Conservation (phyloP, 2,113 vertebrate genomes). For the Corvus hawaiiensis region DNA sequence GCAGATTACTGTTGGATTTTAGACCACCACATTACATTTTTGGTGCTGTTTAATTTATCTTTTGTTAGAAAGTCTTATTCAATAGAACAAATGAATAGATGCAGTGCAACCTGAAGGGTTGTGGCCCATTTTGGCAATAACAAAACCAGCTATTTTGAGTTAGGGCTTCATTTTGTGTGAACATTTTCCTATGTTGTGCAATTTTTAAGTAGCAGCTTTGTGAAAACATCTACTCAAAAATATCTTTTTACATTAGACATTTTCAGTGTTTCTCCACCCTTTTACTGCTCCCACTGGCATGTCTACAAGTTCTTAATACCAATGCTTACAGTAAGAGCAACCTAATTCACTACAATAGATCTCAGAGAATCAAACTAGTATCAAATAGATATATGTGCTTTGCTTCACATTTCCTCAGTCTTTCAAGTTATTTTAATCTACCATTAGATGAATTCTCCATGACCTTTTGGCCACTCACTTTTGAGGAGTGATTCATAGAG, state of each 20-base stretch:
- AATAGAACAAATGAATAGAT: neutral
- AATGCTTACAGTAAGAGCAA: neutral
- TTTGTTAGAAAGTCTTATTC: neutral
- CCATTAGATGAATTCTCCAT: neutral
- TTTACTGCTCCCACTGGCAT: neutral
- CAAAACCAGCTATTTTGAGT: neutral
- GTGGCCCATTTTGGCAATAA: neutral
- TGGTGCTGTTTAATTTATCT: neutral
- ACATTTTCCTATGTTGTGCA: neutral
- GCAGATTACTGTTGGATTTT: neutral
- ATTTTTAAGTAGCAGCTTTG: neutral
- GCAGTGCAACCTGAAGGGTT: neutral
- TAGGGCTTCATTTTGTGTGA: neutral
- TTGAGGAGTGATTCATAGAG: neutral
- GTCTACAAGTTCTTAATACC: neutral
- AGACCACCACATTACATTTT: neutral
- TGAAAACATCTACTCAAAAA: neutral
- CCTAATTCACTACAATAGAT: neutral
- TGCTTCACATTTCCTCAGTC: neutral
- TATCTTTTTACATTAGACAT: neutral
- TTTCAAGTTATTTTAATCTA: neutral
- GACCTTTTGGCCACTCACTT: neutral
- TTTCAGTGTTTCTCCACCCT: neutral
- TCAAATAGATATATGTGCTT: neutral
- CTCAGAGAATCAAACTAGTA: neutral